Evolutionary conservation across 2,797 vertebrate genomes (phyloP), one percentile per base, ranked within the genome.

Genomic region (Anas bernieri): DNA sequence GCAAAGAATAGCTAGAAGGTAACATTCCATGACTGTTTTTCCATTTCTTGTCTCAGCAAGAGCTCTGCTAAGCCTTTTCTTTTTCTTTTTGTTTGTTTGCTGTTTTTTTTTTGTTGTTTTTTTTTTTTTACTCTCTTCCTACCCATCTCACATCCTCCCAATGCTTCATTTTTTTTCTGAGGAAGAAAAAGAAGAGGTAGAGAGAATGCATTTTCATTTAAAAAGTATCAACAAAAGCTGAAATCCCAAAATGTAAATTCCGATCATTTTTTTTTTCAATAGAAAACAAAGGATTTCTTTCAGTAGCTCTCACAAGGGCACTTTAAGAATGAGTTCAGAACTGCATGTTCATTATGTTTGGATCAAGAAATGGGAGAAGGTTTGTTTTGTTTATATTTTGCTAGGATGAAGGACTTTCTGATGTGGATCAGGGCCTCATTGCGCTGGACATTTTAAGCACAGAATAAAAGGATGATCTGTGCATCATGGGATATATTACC

Each of bases 401-500:
- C 20, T 62, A 62, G n/a, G 58, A 90, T 92, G 46, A 81, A 91
- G 66, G 45, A 55, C 45, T 75, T 94, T 72, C 48, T 78, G 37
- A 61, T 73, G 58, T 66, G 62, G 17, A 58, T 78, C 37, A 55
- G 37, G 66, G 77, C 50, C 45, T 86, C 20, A 23, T 64, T 86
- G 92, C 75, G 61, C 62, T 72, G 86, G 83, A 77, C 43, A 66
- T 17, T 81, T 35, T 59, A 94, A 92, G 79, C 62, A 80, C 13
- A 83, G 77, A 83, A 81, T 52, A 81, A 74, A 96, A 90, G 84
- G 13, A 52, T 83, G 59, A 83, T 83, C 66, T 25, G 33, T 5
- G 12, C n/a, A 69, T 80, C 4, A 2, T 67, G 77, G 85, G 93
- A 81, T 80, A 87, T 88, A 90, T 94, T 91, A 88, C 30, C 21